Evolutionary conservation across 2,113 vertebrate genomes (phyloP).

Genomic region (Ovibos moschatus): DNA sequence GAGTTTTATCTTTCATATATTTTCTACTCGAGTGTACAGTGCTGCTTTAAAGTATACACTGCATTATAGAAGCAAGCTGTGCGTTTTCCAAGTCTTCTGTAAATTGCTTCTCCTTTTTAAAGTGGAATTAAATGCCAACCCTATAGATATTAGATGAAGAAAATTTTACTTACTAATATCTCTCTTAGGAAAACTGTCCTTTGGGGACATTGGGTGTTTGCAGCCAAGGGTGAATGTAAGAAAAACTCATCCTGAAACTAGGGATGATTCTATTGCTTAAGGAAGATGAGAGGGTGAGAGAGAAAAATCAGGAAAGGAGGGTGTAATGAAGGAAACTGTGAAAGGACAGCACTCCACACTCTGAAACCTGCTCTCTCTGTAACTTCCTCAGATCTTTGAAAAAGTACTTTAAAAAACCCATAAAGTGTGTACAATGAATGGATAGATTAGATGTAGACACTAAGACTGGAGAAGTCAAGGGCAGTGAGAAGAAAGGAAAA

Average conservation of each 20-base stretch:
- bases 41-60: background rate
- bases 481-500: background rate
- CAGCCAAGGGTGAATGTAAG: background rate
- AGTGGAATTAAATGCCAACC: background rate
- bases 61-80: background rate
- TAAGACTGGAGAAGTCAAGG: background rate
- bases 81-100: background rate
- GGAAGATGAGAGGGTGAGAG: background rate
- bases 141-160: background rate
- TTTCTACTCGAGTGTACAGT: background rate
- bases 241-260: background rate
- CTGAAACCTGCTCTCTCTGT: background rate
- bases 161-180: background rate
- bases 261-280: background rate
- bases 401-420: background rate
- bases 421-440: background rate
- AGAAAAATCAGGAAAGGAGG: background rate
- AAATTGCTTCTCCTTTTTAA: background rate
- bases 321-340: background rate
- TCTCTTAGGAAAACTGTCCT: background rate
- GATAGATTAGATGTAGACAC: background rate
- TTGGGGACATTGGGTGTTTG: background rate
- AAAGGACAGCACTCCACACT: background rate
- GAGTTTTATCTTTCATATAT: background rate
- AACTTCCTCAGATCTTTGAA: background rate